A percentile compares a stretch with the other conserved stretches of the same genome.
Evolutionary conservation across 2,113 vertebrate genomes (phyloP).

Genomic region (Hyaena hyaena): DNA sequence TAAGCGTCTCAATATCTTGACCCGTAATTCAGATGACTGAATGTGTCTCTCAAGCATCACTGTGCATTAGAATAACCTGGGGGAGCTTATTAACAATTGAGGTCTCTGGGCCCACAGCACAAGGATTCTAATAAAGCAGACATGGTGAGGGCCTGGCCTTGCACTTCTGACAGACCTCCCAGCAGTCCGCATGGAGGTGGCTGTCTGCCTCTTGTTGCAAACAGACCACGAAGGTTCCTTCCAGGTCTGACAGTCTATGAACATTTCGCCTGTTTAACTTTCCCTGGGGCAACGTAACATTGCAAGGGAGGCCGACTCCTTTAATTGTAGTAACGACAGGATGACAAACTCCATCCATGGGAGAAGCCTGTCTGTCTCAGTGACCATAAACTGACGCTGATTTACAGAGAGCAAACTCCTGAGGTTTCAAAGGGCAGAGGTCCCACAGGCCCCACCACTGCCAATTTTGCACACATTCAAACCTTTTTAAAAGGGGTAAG

Average conservation of each 20-base stretch:
- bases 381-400: background rate
- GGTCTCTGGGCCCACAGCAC: background rate
- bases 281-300: background rate
- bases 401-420: background rate
- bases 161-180: no score
- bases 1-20: background rate
- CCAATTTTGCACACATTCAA: background rate
- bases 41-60: background rate
- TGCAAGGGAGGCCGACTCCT: background rate
- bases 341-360: conserved; percentile 7
- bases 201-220: background rate
- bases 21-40: background rate
- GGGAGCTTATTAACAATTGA: background rate
- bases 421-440: conserved; percentile 37
- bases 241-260: background rate
- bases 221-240: background rate
- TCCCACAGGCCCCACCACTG: background rate
- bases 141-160: background rate
- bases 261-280: background rate
- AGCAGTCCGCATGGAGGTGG: fast-evolving
- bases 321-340: background rate
- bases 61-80: background rate
- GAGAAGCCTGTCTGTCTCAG: background rate
- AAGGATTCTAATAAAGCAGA: background rate
- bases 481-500: background rate